Conservation (phyloP, 2,797 vertebrate genomes). For the Chloroceryle amazona region DNA sequence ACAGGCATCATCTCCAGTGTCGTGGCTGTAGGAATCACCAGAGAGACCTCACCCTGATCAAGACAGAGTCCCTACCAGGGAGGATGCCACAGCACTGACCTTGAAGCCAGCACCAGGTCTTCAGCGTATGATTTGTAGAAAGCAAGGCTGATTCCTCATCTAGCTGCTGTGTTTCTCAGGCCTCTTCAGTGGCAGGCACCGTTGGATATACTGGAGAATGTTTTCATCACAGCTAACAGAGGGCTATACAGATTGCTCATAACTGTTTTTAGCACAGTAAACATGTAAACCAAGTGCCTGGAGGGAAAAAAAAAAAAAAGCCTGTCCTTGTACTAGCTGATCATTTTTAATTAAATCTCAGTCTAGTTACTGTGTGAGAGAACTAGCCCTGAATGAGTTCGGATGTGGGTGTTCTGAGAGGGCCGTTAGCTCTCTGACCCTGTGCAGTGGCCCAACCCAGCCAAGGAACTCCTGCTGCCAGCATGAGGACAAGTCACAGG, state of each 20-base stretch:
- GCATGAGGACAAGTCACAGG: background rate
- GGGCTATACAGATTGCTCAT: slow-evolving; percentile 71
- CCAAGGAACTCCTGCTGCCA: background rate
- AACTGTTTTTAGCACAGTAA: slow-evolving; percentile 77
- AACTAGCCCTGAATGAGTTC: background rate
- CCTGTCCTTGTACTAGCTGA: slow-evolving; percentile 21
- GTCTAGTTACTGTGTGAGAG: background rate
- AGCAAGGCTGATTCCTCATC: background rate
- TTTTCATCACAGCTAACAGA: slow-evolving; percentile 74
- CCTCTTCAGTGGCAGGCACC: slow-evolving; percentile 46
- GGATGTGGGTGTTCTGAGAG: background rate
- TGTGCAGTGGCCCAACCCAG: background rate
- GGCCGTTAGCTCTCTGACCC: background rate
- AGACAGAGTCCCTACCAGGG: background rate
- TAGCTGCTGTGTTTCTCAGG: background rate
- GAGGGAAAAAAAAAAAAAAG: background rate
- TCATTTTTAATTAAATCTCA: slow-evolving; percentile 62
- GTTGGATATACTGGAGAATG: slow-evolving; percentile 28
- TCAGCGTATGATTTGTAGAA: background rate
- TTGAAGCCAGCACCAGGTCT: background rate
- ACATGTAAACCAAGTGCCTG: slow-evolving; percentile 65
- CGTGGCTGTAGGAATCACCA: background rate
- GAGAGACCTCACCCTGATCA: accelerated
- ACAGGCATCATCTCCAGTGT: accelerated
- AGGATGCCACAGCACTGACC: background rate